Evolutionary conservation across 23 tunicate genomes (phyloP), one percentile per base, ranked within the genome.

Genomic region (Halocynthia aurantium): DNA sequence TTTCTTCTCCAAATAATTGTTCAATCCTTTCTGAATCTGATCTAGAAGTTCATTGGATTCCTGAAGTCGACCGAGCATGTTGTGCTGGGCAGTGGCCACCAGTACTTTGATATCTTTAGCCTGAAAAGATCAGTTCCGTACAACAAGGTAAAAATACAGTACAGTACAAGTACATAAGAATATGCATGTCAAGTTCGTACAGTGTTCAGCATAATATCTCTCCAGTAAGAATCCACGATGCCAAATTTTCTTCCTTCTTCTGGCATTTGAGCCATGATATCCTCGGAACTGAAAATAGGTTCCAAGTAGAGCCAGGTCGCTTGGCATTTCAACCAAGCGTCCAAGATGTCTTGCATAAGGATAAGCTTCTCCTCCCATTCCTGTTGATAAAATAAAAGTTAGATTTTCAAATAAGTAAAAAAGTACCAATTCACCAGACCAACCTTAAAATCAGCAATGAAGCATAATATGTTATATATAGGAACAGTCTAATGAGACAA

Each of bases 181-280:
- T 10, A 19, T 19, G 13, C 22, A n/a, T 18, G 2, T 54, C 20
- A 58, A 54, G 21, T 57, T 62, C 82, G 57, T 57, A 88, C 94
- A 58, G 94, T 83, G 52, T 87, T 84, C 52, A 57, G 8, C 98
- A 93, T 93, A 62, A 87, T 87, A 49, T 93, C 98, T 70, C 86
- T 80, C 98, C 98, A 93, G 64, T 84, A 83, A 0, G 87, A 77
- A 69, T 93, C 98, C 60, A 93, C 98, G 44, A 93, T 93, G 21
- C 93, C 93, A 80, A 93, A 93, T 73, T 88, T 87, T n/a, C 98
- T 61, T 52, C 98, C 98, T 70, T 93, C 98, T 56, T 88, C 94
- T 8, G 98, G 98, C 98, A 93, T 93, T 83, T 93, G 98, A 51
- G 98, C 98, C 62, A 93, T 78, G 80, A 93, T 93, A 71, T 93